A percentile compares a stretch with the other conserved stretches of the same genome.
Conservation (phyloP, 2,797 vertebrate genomes). For the Salmo trutta region DNA sequence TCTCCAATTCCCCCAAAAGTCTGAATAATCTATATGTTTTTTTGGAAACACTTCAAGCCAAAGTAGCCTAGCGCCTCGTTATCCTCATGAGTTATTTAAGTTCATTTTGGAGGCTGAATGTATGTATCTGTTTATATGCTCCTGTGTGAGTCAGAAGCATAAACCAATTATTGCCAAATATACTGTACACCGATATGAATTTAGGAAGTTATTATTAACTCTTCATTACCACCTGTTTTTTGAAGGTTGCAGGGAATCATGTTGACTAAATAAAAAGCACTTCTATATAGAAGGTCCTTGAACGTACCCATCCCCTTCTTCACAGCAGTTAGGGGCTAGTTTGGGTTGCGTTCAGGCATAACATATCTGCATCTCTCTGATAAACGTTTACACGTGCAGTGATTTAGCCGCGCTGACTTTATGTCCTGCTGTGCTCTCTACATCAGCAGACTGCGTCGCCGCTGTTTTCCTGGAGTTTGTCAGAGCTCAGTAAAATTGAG, state of each 20-base stretch:
- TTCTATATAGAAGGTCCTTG: neutral
- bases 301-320: neutral
- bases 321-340: conserved; percentile 8
- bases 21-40: neutral
- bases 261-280: neutral
- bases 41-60: neutral
- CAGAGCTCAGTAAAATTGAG: conserved; percentile 42
- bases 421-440: conserved; percentile 35
- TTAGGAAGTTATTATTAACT: neutral
- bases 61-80: neutral
- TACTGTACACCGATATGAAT: neutral
- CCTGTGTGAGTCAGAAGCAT: neutral
- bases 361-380: conserved; percentile 11
- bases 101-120: neutral
- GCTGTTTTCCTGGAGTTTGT: conserved; percentile 41
- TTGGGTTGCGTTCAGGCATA: neutral
- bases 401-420: conserved; percentile 41
- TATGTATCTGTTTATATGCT: neutral
- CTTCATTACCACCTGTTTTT: neutral
- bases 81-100: neutral
- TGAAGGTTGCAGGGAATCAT: neutral
- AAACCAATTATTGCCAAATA: neutral
- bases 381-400: conserved; percentile 25
- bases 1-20: neutral
- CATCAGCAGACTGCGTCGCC: conserved; percentile 38